Base-by-base conservation (phyloP, 2,888 invertebrate genomes). In the Lasioglossum malachurum region DNA sequence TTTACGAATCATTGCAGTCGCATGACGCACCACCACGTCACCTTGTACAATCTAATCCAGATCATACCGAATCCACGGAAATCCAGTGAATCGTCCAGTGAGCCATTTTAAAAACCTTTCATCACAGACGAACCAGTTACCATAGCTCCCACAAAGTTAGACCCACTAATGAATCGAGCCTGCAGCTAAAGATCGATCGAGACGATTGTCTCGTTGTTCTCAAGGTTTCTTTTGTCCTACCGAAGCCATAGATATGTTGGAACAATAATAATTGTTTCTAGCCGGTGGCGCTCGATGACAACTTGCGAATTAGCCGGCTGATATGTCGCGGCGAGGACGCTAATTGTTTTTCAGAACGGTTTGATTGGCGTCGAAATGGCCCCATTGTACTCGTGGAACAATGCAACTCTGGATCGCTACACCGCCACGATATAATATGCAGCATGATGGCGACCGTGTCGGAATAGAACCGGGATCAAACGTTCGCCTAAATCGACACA, bases 281-380 rank as follows among this genome's bases (percentile, higher is more conserved):
- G 35, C 4, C 57, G 49, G 31, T n/a, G 35, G 14, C 12, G 41
- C 44, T 8, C 41, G 14, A 16, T 2, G 44, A 46, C 44, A 44
- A n/a, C n/a, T 69, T 35, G 16, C 80, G 73, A 85, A 80, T 80
- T 77, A 57, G 35, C 19, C 71, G 69, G 60, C 38, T 49, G 64
- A 41, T 57, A 57, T 27, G 49, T 41, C 3, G 46, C 46, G 44
- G 81, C 75, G 83, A 79, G 82, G 74, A 74, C 72, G 75, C 82
- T 80, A 87, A 88, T 88, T 81, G 87, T 77, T 79, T 77, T 57
- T 14, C 38, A 73, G 74, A 71, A 75, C 78, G 69, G 78, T 64
- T 79, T n/a, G 88, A 82, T 84, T 82, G 88, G 75, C 78, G 53
- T 64, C 77, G 69, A 85, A 85, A 79, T 60, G 80, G 73, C 35